Evolutionary conservation across 2,113 vertebrate genomes (phyloP), one percentile per base, ranked within the genome.

Genomic region (Bos indicus): DNA sequence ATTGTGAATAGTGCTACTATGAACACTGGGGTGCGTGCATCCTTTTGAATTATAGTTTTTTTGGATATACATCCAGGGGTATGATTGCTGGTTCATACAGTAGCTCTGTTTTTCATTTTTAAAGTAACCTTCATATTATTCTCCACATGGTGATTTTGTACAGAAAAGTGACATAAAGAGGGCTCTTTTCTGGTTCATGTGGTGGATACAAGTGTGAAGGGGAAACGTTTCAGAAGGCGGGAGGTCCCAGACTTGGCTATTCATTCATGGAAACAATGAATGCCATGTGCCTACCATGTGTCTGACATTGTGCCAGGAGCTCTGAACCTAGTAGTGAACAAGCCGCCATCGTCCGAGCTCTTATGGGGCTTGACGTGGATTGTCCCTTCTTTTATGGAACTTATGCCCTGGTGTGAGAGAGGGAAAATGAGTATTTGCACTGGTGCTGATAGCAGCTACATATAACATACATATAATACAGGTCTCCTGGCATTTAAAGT

Each of bases 261-360:
- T 60, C 16, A 57, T 56, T 81, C 52, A 12, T 40, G 54, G n/a
- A 46, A 21, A 4, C 19, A 15, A 6, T 15, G 26, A 30, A 23
- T 33, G 36, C 14, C 30, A 5, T 9, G 5, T 62, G 30, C 19
- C 57, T 11, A 1, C 57, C 28, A 1, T 7, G 46, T 43, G 16
- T 62, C 60, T 54, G 40, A 6, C 40, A 25, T 16, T 33, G 5
- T 36, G 26, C 46, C 30, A 85, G 33, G 54, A 30, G 21, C 78
- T 48, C 19, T 23, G 57, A 17, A 10, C 11, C n/a, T 25, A 28
- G 43, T 19, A n/a, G 9, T 0, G 0, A 80, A 43, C 19, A 25
- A 40, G 71, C 28, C 26, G 10, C 28, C 59, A 3, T 77, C 11
- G 4, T 11, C 2, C 5, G 15, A 78, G 25, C 33, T 43, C 71